Percentiles rank a stretch among this genome's conserved stretches.
phyloP scores from a whole-genome alignment of 1,140 invertebrate species.

The Geopemphigus sp. region DNA sequence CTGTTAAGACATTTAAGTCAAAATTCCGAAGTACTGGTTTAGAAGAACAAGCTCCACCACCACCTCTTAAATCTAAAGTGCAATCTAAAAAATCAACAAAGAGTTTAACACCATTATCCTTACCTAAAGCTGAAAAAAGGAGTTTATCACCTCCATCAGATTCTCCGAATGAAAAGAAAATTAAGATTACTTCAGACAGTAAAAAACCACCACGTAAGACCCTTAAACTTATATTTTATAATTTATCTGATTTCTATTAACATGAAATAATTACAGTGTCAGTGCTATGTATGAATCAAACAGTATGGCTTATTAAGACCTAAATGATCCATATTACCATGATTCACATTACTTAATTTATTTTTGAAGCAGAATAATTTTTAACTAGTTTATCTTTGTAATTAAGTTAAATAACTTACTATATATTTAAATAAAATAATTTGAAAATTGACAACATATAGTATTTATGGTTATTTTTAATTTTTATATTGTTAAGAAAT shows the following conservation, averaged over 20 bases:
- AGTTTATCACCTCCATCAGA: constrained; percentile 38
- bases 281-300: not conserved
- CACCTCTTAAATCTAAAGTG: constrained; percentile 59
- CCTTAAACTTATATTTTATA: constrained; percentile 1
- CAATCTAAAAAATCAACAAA: constrained; percentile 36
- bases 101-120: constrained; percentile 2
- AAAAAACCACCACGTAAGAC: constrained; percentile 45
- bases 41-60: constrained; percentile 76
- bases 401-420: too few relatives aligned
- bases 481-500: too few relatives aligned
- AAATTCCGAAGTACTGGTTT: constrained; percentile 83
- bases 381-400: too few relatives aligned
- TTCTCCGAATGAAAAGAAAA: constrained; percentile 43
- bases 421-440: too few relatives aligned
- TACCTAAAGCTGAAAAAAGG: constrained; percentile 40
- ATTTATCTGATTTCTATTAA: not conserved
- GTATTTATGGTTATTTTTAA: too few relatives aligned
- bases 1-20: constrained; percentile 83
- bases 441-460: too few relatives aligned
- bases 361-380: too few relatives aligned
- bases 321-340: too few relatives aligned
- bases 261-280: not conserved
- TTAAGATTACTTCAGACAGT: not conserved
- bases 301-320: too few relatives aligned
- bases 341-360: too few relatives aligned